Evolutionary conservation across 2,113 vertebrate species (phyloP), one percentile per base, ranked within the genome.

Genomic region (Dolichallabes microphthalmus): DNA sequence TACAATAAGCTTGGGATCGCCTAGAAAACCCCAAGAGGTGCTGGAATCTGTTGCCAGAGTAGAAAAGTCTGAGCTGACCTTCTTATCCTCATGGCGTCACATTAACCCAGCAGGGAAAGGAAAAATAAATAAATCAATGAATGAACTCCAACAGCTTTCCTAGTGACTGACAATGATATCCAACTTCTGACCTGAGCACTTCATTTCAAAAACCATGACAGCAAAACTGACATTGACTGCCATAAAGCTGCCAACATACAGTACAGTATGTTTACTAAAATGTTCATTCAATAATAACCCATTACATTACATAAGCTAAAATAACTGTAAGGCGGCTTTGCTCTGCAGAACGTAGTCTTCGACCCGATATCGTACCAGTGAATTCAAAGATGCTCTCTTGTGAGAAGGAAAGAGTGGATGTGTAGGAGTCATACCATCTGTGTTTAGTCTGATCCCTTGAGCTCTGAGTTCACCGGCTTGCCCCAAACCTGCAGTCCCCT

Each of bases 381-480:
- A 55, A n/a, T 14, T 39, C 19, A 35, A 14, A 69, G 8, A 68
- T 82, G 11, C 27, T 82, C 61, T 22, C 61, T 20, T 39, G 53
- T 13, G 5, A 55, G 27, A 55, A 27, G 2, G 30, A 71, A 30
- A 55, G 11, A 69, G 7, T 39, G 27, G 10, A 73, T 82, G 64
- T 73, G 66, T 82, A 25, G 66, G 81, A 1, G 66, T 73, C 81
- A 71, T 73, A 69, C 66, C 68, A 25, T 69, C 30, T 58, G 52
- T 71, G 66, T 82, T 73, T 13, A 73, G 52, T 22, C 68, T 58
- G 82, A 52, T 83, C 68, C 30, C 53, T 50, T 73, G 68, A 82
- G 68, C 22, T 71, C 32, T 60, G 20, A 83, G 30, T 57, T 57
- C 22, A 73, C 53, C 60, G 32, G 66, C 81, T 73, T 57, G 58